Percentiles rank a stretch among this genome's conserved stretches.
Conservation (phyloP, 2,888 invertebrate species). For the Pyralis farinalis region DNA sequence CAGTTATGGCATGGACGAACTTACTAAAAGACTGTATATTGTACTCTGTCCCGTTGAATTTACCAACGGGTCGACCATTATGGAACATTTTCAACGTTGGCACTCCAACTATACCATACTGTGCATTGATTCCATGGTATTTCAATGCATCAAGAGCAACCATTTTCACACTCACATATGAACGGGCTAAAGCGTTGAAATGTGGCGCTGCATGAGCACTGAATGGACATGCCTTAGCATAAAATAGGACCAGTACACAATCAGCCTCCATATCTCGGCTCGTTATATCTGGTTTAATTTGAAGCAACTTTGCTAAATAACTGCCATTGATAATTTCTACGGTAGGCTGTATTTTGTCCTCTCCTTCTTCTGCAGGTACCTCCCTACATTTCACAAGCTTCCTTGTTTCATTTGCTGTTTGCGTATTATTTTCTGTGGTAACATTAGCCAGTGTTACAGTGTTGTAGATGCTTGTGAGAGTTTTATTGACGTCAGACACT, state of each 20-base stretch:
- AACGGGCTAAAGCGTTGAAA: constrained; percentile 93
- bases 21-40: constrained; percentile 89
- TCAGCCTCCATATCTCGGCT: constrained; percentile 82
- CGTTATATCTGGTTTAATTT: constrained; percentile 83
- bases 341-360: constrained; percentile 52
- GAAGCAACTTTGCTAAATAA: constrained; percentile 83
- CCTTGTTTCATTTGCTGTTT: constrained; percentile 56
- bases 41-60: constrained; percentile 91
- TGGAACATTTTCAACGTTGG: constrained; percentile 95
- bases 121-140: constrained; percentile 92
- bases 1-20: constrained; percentile 89
- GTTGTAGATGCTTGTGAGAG: constrained; percentile 63
- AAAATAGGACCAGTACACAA: constrained; percentile 93
- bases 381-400: constrained; percentile 69
- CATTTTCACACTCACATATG: constrained; percentile 92
- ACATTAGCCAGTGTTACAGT: constrained; percentile 67
- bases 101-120: constrained; percentile 94
- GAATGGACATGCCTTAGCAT: constrained; percentile 93
- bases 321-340: constrained; percentile 87
- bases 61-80: constrained; percentile 91
- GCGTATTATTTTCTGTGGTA: constrained; percentile 58
- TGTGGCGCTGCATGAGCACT: constrained; percentile 94
- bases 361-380: constrained; percentile 47
- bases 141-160: constrained; percentile 94
- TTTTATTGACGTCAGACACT: constrained; percentile 70